phyloP scores from a whole-genome alignment of 1,140 invertebrate genomes.

The Euschistus heros region DNA sequence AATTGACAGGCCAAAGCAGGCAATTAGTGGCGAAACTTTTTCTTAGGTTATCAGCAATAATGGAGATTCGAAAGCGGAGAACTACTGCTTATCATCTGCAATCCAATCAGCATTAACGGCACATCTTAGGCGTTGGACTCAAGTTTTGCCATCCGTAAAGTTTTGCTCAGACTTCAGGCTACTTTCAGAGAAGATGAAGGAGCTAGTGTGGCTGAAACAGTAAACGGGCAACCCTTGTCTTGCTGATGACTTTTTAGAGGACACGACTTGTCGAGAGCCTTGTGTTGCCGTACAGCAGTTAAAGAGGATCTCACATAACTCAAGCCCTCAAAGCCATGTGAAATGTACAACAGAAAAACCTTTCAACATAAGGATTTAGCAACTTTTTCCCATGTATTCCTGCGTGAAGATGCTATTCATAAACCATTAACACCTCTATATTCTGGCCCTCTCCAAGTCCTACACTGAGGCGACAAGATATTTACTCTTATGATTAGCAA shows the following conservation, averaged over 20 bases:
- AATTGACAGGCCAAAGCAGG: too few relatives aligned
- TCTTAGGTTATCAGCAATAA: too few relatives aligned
- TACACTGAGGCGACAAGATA: too few relatives aligned
- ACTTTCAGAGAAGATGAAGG: background rate
- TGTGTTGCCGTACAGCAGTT: too few relatives aligned
- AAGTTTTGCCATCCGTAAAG: background rate
- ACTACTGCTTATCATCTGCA: background rate
- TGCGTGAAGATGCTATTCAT: too few relatives aligned
- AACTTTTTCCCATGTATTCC: too few relatives aligned
- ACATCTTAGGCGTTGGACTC: background rate
- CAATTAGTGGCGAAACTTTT: too few relatives aligned
- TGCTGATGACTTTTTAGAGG: background rate
- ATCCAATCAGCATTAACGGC: background rate
- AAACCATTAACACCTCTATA: background rate
- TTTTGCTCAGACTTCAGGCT: background rate
- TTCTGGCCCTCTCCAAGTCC: too few relatives aligned
- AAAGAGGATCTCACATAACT: too few relatives aligned
- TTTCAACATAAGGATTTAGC: background rate
- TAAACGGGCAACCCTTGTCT: background rate
- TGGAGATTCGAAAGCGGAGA: background rate
- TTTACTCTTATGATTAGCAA: too few relatives aligned
- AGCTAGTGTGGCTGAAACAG: background rate
- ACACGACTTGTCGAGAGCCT: background rate
- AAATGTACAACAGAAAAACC: background rate
- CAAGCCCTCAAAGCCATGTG: background rate